phyloP scores from a whole-genome alignment of 2,888 invertebrate genomes.

The Orthosia gracilis region DNA sequence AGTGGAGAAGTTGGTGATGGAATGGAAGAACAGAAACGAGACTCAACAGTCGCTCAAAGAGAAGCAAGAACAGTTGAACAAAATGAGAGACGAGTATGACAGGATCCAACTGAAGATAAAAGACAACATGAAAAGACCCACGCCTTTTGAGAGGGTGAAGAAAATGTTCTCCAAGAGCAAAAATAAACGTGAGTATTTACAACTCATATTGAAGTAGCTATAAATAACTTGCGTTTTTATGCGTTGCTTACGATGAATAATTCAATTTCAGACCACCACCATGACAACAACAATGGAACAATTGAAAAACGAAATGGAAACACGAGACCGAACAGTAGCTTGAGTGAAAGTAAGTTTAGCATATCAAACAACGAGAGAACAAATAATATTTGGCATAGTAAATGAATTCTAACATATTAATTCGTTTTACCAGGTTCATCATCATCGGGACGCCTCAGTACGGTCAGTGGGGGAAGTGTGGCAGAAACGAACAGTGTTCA shows the following conservation, averaged over 20 bases:
- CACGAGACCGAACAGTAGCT: constrained; percentile 87
- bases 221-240: neutral
- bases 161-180: constrained; percentile 94
- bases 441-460: constrained; percentile 96
- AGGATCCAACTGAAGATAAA: constrained; percentile 95
- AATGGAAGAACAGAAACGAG: constrained; percentile 97
- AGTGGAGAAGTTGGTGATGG: constrained; percentile 96
- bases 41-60: constrained; percentile 96
- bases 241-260: constrained; percentile 12
- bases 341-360: constrained; percentile 86
- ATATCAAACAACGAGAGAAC: neutral
- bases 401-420: neutral
- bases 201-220: neutral
- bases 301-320: constrained; percentile 88
- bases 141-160: constrained; percentile 95
- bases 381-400: neutral
- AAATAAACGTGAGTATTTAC: constrained; percentile 82
- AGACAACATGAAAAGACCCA: constrained; percentile 94
- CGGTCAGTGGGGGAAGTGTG: constrained; percentile 95
- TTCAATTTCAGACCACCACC: constrained; percentile 77
- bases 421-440: constrained; percentile 92
- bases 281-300: constrained; percentile 80
- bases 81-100: constrained; percentile 96
- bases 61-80: constrained; percentile 95
- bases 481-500: constrained; percentile 96